Base-by-base conservation (phyloP, 2,113 vertebrate genomes). In the Probosciger aterrimus region DNA sequence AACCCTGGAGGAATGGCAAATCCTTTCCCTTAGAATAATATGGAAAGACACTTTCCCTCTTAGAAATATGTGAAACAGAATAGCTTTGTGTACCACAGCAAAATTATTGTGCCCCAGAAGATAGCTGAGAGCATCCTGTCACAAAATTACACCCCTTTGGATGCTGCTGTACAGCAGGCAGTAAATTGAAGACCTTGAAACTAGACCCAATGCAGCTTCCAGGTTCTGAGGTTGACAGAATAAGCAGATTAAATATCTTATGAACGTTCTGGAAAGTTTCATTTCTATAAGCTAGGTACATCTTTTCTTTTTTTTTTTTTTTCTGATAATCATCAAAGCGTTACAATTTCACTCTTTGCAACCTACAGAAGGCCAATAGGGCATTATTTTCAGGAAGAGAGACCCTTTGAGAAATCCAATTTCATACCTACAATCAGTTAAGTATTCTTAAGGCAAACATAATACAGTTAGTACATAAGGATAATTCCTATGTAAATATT, bases 11-110 rank as follows among this genome's bases (percentile, higher is more conserved):
- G 78, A 95, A 92, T 15, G n/a, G 70, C 77, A 82, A 59, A 67
- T 80, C 65, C 47, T 86, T 49, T 84, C 87, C 88, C 35, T 83
- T 92, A 84, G 68, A 90, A 96, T 83, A 94, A 92, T 46, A 68
- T 2, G 19, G 33, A 57, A 90, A 89, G 63, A 86, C 43, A 65
- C 35, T 80, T 92, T 88, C 90, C 74, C n/a, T 96, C 69, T 94
- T 90, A 0, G 11, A 95, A 96, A 96, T 83, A 17, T 30, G 64
- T 78, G 70, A 90, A 88, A 49, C 47, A 60, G 57, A 93, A 92
- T 41, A 86, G 76, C 33, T 97, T 86, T 94, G 90, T 50, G 92
- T 46, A 92, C 6, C 46, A 11, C 78, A 88, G 33, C 73, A 83
- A 93, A 96, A 81, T 88, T 96, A 74, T 25, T 44, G 81, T 85